phyloP scores from a whole-genome alignment of 2,888 invertebrate species.

The Cylindroiulus punctatus region DNA sequence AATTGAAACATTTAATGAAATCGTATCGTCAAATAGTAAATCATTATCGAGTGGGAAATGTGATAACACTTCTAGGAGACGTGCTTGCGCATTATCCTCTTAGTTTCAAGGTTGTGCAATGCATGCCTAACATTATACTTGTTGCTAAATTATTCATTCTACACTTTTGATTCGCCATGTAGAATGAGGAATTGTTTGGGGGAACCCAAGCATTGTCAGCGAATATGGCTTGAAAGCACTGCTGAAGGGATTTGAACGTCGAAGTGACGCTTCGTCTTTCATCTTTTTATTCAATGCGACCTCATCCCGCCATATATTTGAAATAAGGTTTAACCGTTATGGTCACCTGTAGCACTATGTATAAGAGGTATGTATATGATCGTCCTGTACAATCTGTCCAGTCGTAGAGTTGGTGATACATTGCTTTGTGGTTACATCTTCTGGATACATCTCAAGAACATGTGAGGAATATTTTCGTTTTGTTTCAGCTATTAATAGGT shows the following conservation, averaged over 20 bases:
- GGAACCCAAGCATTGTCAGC: not conserved
- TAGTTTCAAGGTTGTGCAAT: not conserved
- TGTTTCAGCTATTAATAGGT: too few relatives aligned
- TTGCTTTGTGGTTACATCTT: too few relatives aligned
- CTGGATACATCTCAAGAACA: too few relatives aligned
- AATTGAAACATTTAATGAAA: not conserved
- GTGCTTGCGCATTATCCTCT: not conserved
- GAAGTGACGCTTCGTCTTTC: conserved; percentile 13
- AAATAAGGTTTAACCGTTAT: too few relatives aligned
- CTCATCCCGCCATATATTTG: not conserved
- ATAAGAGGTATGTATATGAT: too few relatives aligned
- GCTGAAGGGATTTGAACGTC: not conserved
- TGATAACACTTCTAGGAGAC: not conserved
- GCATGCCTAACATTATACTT: not conserved
- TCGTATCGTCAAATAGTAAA: not conserved
- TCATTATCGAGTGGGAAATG: not conserved
- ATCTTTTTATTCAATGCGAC: not conserved
- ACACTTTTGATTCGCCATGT: not conserved
- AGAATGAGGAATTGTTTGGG: not conserved
- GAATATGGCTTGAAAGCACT: not conserved
- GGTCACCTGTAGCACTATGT: too few relatives aligned
- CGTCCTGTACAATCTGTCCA: too few relatives aligned
- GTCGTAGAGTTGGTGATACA: too few relatives aligned
- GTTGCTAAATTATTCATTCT: not conserved
- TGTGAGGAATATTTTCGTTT: too few relatives aligned